Percentiles rank a stretch among this genome's conserved stretches.
Conservation (phyloP, 1,140 invertebrate genomes). For the Pseudomyrmex sp. region DNA sequence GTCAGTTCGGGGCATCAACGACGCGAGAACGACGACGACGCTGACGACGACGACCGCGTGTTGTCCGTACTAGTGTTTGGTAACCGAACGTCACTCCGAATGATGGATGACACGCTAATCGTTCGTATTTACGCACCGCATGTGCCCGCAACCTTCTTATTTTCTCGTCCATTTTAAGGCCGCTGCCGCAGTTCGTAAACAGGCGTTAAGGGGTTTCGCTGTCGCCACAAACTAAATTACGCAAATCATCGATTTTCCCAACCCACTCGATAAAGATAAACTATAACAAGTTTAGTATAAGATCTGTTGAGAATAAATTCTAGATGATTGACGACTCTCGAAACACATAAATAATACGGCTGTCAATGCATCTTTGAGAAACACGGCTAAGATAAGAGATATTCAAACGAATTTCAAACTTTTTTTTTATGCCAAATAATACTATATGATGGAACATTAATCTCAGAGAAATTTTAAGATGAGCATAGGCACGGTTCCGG, state of each 20-base stretch:
- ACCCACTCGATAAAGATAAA: background rate
- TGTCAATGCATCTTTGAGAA: no score
- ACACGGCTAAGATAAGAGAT: no score
- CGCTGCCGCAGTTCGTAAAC: conserved; percentile 28
- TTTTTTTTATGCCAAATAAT: no score
- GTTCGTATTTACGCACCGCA: conserved; percentile 77
- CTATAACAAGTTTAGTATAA: background rate
- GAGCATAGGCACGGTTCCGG: no score
- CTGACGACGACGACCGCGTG: conserved; percentile 55
- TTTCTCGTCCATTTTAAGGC: conserved; percentile 47
- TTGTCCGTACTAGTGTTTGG: conserved; percentile 71
- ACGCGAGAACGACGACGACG: conserved; percentile 10
- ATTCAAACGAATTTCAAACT: no score
- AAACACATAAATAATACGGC: background rate
- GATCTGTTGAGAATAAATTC: background rate
- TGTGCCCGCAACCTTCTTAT: conserved; percentile 67
- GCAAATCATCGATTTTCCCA: conserved; percentile 32
- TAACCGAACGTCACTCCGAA: conserved; percentile 71
- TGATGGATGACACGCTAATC: conserved; percentile 80
- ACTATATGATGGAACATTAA: no score
- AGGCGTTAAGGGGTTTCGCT: conserved; percentile 22
- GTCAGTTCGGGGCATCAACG: conserved; percentile 39
- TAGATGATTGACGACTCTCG: background rate
- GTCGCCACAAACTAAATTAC: conserved; percentile 16
- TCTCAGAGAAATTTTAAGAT: no score